phyloP scores from a whole-genome alignment of 92 coral and sea anemone genomes.

The Palythoa grandiflora region DNA sequence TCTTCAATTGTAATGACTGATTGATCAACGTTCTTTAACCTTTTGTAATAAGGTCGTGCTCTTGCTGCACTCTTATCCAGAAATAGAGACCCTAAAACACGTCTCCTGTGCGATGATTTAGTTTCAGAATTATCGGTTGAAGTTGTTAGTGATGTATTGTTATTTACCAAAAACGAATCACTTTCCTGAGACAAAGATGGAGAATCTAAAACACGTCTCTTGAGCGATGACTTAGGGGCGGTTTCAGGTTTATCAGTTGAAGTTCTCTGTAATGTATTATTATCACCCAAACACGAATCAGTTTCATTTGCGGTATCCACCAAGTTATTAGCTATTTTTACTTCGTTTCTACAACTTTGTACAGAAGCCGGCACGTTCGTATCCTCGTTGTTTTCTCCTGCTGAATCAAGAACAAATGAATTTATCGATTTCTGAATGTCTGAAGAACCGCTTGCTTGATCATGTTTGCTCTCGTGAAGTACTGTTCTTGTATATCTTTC shows the following conservation, averaged over 20 bases:
- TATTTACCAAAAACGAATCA: not conserved
- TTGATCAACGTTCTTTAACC: not conserved
- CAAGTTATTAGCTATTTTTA: not conserved
- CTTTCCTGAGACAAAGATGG: not conserved
- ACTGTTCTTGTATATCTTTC: not conserved
- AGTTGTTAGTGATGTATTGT: not conserved
- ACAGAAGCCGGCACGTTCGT: not conserved
- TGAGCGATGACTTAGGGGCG: not conserved
- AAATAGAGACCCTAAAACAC: not conserved
- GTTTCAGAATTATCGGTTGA: not conserved
- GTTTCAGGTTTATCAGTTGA: slow-evolving; percentile 1
- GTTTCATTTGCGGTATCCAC: not conserved
- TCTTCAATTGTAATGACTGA: not conserved
- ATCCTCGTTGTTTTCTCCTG: not conserved
- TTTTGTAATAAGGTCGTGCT: slow-evolving; percentile 24
- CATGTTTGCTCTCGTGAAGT: not conserved
- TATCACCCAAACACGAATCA: not conserved
- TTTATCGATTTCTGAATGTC: not conserved
- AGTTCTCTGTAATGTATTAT: not conserved
- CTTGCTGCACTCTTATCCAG: slow-evolving; percentile 10
- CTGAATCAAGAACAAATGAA: not conserved
- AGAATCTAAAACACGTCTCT: not conserved
- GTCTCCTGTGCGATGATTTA: not conserved
- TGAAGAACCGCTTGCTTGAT: not conserved
- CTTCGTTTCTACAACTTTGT: not conserved